Evolutionary conservation across 1,140 invertebrate genomes (phyloP).

Genomic region (Camponotus vicinus): DNA sequence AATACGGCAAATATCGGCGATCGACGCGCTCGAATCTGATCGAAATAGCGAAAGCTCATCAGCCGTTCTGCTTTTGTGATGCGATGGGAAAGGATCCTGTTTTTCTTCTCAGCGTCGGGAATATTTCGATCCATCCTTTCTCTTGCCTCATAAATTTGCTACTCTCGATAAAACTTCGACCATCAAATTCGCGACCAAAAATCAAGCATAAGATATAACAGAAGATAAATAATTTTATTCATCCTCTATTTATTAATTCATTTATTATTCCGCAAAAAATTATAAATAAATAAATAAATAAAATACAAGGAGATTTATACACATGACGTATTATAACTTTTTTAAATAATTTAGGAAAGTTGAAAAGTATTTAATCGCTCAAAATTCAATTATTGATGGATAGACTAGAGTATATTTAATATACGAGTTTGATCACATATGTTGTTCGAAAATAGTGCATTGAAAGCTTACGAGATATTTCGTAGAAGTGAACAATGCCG

Average conservation of each 20-base stretch:
- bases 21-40: slow-evolving; percentile 49
- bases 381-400: neutral
- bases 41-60: slow-evolving; percentile 62
- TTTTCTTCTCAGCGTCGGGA: slow-evolving; percentile 3
- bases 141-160: slow-evolving; percentile 27
- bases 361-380: neutral
- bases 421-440: neutral
- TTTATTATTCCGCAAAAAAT: slow-evolving; percentile 19
- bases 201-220: neutral
- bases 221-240: neutral
- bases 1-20: slow-evolving; percentile 26
- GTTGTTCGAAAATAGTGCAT: slow-evolving; percentile 1
- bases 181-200: slow-evolving; percentile 8
- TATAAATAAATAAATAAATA: neutral
- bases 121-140: slow-evolving; percentile 6
- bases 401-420: no score
- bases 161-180: slow-evolving; percentile 58
- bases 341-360: neutral
- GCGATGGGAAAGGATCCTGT: neutral
- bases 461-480: slow-evolving; percentile 31
- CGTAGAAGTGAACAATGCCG: slow-evolving; percentile 22
- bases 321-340: neutral
- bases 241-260: neutral
- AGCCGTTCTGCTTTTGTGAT: slow-evolving; percentile 65
- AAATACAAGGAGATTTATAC: neutral